Conservation (phyloP, 2,113 vertebrate species). For the Pyrgilauda ruficollis region DNA sequence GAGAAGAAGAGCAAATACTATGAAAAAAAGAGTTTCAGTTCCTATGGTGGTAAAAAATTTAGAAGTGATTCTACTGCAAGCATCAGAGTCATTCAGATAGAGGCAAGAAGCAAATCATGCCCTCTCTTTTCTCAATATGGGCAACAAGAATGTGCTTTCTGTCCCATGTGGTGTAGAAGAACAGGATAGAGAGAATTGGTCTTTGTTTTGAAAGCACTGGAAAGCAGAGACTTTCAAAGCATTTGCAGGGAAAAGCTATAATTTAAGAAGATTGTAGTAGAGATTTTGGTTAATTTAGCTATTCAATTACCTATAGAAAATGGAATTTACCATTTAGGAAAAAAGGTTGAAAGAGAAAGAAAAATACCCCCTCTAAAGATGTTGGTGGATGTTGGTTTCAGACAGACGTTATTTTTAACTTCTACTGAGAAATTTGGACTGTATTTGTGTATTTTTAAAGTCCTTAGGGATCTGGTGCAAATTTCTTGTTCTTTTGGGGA, state of each 20-base stretch:
- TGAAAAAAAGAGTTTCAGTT: neutral
- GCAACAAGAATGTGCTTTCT: neutral
- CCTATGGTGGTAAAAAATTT: neutral
- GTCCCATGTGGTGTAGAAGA: neutral
- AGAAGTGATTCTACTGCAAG: neutral
- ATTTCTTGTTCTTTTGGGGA: neutral
- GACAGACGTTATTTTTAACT: slow-evolving; percentile 24
- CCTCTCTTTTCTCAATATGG: neutral
- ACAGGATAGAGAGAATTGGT: neutral
- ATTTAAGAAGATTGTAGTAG: slow-evolving; percentile 31
- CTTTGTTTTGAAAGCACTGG: slow-evolving; percentile 8
- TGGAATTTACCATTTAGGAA: neutral
- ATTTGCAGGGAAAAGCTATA: slow-evolving; percentile 1
- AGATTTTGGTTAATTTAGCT: slow-evolving; percentile 8
- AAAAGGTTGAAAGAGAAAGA: neutral
- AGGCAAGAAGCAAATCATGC: neutral
- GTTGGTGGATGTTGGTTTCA: neutral
- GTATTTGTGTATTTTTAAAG: neutral
- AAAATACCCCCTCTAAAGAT: neutral
- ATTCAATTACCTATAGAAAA: slow-evolving; percentile 15
- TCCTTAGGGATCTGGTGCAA: neutral
- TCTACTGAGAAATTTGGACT: neutral
- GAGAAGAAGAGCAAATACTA: neutral
- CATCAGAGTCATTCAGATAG: neutral
- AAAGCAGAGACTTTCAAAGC: slow-evolving; percentile 34